These are phyloP conservation scores for Proteles cristata DNA, from an alignment of 2,113 vertebrate genomes.

Conservation along the genomic window DNA sequence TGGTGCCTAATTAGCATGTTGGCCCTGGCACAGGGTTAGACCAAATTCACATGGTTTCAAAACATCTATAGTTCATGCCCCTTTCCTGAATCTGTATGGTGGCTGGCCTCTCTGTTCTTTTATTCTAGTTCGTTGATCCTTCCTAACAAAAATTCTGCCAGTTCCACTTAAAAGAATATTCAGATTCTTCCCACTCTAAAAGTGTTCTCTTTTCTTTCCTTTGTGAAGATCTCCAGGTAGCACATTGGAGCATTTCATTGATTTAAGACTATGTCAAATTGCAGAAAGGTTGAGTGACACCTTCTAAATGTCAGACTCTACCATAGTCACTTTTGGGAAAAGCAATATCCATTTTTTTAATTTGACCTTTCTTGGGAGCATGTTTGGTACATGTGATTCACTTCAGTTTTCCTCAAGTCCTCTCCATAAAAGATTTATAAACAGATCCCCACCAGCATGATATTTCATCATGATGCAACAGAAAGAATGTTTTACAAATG, in stretches of 20 bases:
- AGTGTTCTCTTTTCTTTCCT: slow-evolving; percentile 14
- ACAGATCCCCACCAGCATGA: not conserved
- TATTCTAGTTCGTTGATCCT: not conserved
- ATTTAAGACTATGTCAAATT: slow-evolving; percentile 39
- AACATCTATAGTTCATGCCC: not conserved
- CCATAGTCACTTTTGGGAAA: slow-evolving; percentile 13
- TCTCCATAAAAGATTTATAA: slow-evolving; percentile 26
- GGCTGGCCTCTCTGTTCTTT: not conserved
- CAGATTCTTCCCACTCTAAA: not conserved
- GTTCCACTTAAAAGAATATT: not conserved
- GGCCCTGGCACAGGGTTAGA: not conserved
- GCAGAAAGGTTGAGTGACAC: not conserved
- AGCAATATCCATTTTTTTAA: slow-evolving; percentile 23
- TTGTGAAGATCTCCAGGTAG: not conserved
- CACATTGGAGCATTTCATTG: slow-evolving; percentile 22
- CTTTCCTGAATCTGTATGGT: not conserved
- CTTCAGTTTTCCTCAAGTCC: not conserved
- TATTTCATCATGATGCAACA: not conserved
- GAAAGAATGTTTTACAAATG: not conserved
- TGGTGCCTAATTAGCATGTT: not conserved
- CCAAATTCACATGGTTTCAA: not conserved
- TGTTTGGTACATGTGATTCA: not conserved
- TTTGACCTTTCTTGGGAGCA: slow-evolving; percentile 3
- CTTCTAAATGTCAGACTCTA: slow-evolving; percentile 49
- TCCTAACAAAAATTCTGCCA: not conserved